A percentile compares a stretch with the other conserved stretches of the same genome.
phyloP scores from a whole-genome alignment of 2,888 invertebrate species.

The Epsilonema sp. region DNA sequence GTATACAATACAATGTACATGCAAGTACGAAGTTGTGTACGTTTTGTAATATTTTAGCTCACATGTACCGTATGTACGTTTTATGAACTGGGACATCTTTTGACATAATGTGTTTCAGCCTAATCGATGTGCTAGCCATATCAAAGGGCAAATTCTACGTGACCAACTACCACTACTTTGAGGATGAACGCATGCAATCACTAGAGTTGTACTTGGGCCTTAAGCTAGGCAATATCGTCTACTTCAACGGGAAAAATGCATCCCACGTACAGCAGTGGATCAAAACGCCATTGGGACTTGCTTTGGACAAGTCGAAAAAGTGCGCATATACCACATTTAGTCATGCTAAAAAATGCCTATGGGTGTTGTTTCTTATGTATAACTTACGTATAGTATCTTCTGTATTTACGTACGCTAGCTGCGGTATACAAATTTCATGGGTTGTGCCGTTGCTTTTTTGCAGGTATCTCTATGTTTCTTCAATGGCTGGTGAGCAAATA shows the following conservation, averaged over 20 bases:
- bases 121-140: conserved; percentile 6
- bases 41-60: too few species aligned
- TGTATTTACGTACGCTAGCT: not conserved
- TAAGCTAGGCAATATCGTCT: conserved; percentile 8
- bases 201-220: conserved; percentile 6
- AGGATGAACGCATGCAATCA: not conserved
- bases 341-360: too few species aligned
- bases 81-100: too few species aligned
- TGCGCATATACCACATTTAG: too few species aligned
- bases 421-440: not conserved
- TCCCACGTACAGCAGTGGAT: conserved; percentile 2
- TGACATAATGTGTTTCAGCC: conserved; percentile 7
- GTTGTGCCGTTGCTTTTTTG: not conserved
- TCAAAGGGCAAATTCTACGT: conserved; percentile 6
- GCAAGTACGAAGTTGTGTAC: not conserved
- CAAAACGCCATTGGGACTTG: conserved; percentile 4
- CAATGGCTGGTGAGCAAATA: conserved; percentile 2
- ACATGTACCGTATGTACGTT: too few species aligned
- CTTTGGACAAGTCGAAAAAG: conserved; percentile 9
- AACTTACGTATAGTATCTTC: too few species aligned
- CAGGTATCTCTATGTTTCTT: conserved; percentile 5
- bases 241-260: conserved; percentile 8
- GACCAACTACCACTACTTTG: conserved; percentile 9
- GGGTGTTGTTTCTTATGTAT: too few species aligned
- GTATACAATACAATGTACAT: too few species aligned